phyloP scores from a whole-genome alignment of 2,888 invertebrate species.

The Bombylius major region DNA sequence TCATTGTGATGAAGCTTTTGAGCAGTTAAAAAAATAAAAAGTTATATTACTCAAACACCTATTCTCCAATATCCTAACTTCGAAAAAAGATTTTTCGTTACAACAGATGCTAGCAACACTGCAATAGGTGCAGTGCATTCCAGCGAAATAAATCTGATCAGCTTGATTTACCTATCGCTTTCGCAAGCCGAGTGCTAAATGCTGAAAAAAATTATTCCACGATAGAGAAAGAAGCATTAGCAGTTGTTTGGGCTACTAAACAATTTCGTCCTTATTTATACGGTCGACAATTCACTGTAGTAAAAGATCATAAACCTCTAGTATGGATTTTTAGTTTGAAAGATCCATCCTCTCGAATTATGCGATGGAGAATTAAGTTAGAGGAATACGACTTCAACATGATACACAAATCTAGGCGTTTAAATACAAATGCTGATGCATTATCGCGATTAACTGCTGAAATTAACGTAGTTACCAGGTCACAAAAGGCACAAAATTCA shows the following conservation, averaged over 20 bases:
- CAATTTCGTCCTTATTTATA: conserved; percentile 20
- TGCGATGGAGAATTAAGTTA: conserved; percentile 20
- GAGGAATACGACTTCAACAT: conserved; percentile 20
- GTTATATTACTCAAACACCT: background rate
- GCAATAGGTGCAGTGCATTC: background rate
- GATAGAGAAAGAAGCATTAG: conserved; percentile 18
- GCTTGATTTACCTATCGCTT: conserved; percentile 18
- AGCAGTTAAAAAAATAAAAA: conserved; percentile 1
- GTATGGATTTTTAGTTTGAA: conserved; percentile 17
- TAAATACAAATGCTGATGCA: conserved; percentile 15
- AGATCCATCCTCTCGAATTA: conserved; percentile 17
- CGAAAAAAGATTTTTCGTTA: background rate
- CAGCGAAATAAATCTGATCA: background rate
- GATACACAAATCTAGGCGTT: conserved; percentile 15
- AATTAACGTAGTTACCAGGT: too few relatives aligned
- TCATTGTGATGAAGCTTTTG: conserved; percentile 2
- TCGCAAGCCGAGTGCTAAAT: conserved; percentile 17
- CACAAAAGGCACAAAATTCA: too few relatives aligned
- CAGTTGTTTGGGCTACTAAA: conserved; percentile 12
- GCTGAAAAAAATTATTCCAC: conserved; percentile 18
- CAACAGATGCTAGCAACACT: background rate
- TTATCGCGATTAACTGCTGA: background rate
- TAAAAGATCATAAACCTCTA: conserved; percentile 22
- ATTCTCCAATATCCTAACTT: background rate
- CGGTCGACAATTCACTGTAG: conserved; percentile 18